A percentile compares a stretch with the other conserved stretches of the same genome.
Evolutionary conservation across 2,888 invertebrate genomes (phyloP).

Genomic region (Aethes cnicana): DNA sequence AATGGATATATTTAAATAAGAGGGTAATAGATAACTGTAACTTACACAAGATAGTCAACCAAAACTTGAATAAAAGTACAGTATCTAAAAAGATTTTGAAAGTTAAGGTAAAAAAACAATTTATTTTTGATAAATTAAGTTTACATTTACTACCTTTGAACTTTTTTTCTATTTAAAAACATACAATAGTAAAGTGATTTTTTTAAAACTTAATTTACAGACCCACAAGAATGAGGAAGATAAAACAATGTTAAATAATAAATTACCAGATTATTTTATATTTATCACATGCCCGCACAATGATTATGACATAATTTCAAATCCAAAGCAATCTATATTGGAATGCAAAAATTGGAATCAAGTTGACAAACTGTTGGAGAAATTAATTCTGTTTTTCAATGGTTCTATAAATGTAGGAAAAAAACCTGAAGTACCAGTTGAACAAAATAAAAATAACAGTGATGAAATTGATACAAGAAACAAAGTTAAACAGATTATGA

Average conservation of each 20-base stretch:
- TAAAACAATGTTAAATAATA: constrained; percentile 37
- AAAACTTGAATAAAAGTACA: constrained; percentile 43
- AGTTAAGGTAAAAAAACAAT: constrained; percentile 43
- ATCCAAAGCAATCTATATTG: constrained; percentile 70
- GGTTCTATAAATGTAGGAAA: constrained; percentile 45
- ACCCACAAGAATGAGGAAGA: constrained; percentile 38
- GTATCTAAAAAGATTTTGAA: constrained; percentile 40
- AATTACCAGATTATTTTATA: constrained; percentile 74
- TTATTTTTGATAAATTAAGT: too few relatives aligned
- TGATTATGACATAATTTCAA: constrained; percentile 78
- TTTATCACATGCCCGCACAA: constrained; percentile 79
- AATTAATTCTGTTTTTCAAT: constrained; percentile 56
- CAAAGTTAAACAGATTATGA: constrained; percentile 67
- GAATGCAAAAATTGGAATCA: constrained; percentile 82
- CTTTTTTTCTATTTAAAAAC: too few relatives aligned
- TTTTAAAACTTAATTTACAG: constrained; percentile 39
- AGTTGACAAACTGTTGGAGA: constrained; percentile 57
- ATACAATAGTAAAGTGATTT: too few relatives aligned
- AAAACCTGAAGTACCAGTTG: constrained; percentile 37
- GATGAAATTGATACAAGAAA: constrained; percentile 44
- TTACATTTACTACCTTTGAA: too few relatives aligned
- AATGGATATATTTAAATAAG: constrained; percentile 86
- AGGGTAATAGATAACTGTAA: constrained; percentile 77
- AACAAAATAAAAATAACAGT: constrained; percentile 34
- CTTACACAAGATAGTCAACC: constrained; percentile 55